Percentiles rank a stretch among this genome's conserved stretches.
phyloP scores from a whole-genome alignment of 2,888 invertebrate species.

The Tanypteryx hageni region DNA sequence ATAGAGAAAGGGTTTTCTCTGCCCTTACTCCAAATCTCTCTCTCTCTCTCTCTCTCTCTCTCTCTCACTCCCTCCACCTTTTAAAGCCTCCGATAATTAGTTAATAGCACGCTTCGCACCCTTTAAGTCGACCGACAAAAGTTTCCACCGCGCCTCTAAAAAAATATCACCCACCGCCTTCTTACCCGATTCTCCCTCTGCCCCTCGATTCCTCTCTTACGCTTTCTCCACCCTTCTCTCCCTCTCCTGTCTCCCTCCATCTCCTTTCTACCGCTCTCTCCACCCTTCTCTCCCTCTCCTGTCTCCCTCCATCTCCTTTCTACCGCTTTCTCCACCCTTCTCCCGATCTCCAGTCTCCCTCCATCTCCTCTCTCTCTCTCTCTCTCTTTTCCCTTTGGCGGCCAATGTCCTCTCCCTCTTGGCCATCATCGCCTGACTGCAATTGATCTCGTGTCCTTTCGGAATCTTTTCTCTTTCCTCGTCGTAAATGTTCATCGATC shows the following conservation, averaged over 20 bases:
- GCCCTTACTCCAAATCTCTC: neutral
- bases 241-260: neutral
- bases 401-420: too few species aligned
- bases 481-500: too few species aligned
- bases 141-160: neutral
- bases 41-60: neutral
- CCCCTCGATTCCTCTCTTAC: neutral
- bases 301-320: too few species aligned
- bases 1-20: neutral
- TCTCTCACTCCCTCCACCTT: neutral
- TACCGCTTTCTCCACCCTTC: neutral
- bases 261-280: too few species aligned
- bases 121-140: neutral
- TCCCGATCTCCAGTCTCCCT: neutral
- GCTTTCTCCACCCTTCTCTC: neutral
- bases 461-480: too few species aligned
- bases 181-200: neutral
- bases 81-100: conserved; percentile 39
- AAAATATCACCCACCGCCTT: neutral
- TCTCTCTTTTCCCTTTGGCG: too few species aligned
- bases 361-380: too few species aligned
- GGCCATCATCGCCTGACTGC: too few species aligned
- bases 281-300: too few species aligned
- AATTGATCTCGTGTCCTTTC: too few species aligned
- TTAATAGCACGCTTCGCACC: conserved; percentile 27